phyloP scores from a whole-genome alignment of 1,140 invertebrate species.

The Odontomachus brunneus region DNA sequence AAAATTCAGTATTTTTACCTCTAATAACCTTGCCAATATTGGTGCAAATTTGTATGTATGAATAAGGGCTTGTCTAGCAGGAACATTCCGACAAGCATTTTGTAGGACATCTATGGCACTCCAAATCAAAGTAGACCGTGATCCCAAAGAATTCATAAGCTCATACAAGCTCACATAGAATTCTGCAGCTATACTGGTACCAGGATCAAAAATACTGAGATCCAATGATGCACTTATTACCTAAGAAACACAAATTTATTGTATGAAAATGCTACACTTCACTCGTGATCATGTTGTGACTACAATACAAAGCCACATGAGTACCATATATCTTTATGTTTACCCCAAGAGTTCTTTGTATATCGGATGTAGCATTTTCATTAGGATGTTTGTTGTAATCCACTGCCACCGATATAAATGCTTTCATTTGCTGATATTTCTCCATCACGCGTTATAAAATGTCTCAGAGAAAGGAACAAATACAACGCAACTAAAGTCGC shows the following conservation, averaged over 20 bases:
- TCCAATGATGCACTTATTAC: constrained; percentile 84
- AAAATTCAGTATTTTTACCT: constrained; percentile 65
- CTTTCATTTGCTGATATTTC: constrained; percentile 81
- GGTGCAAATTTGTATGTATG: constrained; percentile 90
- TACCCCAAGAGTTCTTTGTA: constrained; percentile 86
- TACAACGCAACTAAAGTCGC: too few species aligned
- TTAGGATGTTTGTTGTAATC: constrained; percentile 83
- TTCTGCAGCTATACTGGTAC: constrained; percentile 81
- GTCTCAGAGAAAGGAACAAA: too few species aligned
- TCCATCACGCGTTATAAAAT: constrained; percentile 72
- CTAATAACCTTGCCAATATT: constrained; percentile 87
- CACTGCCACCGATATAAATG: constrained; percentile 81
- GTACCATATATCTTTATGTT: neutral
- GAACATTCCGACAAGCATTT: constrained; percentile 87
- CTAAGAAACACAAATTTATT: constrained; percentile 74
- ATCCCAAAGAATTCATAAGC: constrained; percentile 78
- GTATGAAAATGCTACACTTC: neutral
- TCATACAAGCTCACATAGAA: constrained; percentile 87
- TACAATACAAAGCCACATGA: neutral
- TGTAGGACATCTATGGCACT: constrained; percentile 87
- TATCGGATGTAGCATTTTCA: constrained; percentile 80
- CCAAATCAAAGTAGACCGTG: constrained; percentile 85
- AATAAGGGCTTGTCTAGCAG: constrained; percentile 87
- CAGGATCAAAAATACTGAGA: constrained; percentile 86
- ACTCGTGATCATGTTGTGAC: neutral